Evolutionary conservation across 1,140 invertebrate species (phyloP).

Genomic region (Amyelois transitella): DNA sequence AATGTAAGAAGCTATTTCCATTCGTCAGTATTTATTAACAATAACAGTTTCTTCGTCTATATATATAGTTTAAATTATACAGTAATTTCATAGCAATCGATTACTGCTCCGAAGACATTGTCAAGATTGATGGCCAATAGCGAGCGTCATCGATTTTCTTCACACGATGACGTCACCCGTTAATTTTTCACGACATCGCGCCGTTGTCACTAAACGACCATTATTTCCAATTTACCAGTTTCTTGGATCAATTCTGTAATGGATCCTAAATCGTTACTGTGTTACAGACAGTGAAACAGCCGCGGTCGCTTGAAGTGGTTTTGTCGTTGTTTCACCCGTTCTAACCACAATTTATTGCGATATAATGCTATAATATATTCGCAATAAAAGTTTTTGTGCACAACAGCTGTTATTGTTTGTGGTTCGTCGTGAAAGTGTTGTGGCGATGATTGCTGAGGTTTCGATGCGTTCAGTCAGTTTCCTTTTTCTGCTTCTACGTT

Average conservation of each 20-base stretch:
- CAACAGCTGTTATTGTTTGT: background rate
- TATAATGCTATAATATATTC: background rate
- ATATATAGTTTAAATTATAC: background rate
- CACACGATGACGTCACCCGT: conserved; percentile 33
- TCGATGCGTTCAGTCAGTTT: background rate
- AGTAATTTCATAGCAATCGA: background rate
- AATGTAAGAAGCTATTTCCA: no score
- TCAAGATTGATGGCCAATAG: background rate
- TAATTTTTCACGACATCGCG: conserved; percentile 42
- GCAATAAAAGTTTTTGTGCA: background rate
- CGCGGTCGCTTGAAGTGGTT: background rate
- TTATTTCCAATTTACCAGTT: conserved; percentile 46
- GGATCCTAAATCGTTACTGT: conserved; percentile 7
- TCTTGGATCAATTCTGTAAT: conserved; percentile 23
- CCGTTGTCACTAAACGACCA: conserved; percentile 26
- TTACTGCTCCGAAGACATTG: background rate
- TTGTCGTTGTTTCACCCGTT: background rate
- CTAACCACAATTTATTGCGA: background rate
- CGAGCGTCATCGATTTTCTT: background rate
- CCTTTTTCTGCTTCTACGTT: background rate
- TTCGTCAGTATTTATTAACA: no score
- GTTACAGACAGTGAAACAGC: background rate
- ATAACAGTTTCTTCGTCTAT: background rate
- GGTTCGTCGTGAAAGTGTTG: background rate
- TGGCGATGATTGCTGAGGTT: background rate